Percentiles rank a stretch among this genome's conserved stretches.
These are phyloP conservation scores for Mustela lutreola DNA, from an alignment of 2,113 vertebrate species.

Conservation along the genomic window DNA sequence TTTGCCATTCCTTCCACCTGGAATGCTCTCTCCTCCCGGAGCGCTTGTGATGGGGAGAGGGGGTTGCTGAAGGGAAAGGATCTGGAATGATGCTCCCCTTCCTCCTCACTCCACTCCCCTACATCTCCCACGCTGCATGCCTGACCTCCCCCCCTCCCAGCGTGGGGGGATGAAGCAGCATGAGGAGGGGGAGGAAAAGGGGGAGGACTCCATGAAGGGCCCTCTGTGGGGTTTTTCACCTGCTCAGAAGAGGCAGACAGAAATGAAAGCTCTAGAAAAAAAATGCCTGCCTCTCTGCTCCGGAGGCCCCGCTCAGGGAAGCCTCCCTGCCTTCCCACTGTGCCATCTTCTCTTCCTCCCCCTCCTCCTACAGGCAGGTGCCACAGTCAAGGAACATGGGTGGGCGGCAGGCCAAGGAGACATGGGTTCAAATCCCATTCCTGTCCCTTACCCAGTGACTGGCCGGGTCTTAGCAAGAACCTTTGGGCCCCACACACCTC, in stretches of 20 bases:
- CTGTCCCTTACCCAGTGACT: slow-evolving; percentile 45
- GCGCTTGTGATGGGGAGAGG: slow-evolving; percentile 78
- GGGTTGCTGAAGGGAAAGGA: slow-evolving; percentile 69
- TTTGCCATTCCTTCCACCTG: slow-evolving; percentile 83
- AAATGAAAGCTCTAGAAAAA: slow-evolving; percentile 81
- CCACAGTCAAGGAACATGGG: slow-evolving; percentile 45
- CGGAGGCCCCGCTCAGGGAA: slow-evolving; percentile 44
- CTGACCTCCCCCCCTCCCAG: slow-evolving; percentile 76
- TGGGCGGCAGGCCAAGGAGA: slow-evolving; percentile 57
- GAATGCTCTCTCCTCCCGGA: slow-evolving; percentile 78
- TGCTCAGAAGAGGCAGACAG: slow-evolving; percentile 80
- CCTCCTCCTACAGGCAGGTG: slow-evolving; percentile 63
- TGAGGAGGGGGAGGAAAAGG: background rate
- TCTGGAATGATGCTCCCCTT: slow-evolving; percentile 76
- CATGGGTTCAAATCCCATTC: slow-evolving; percentile 71
- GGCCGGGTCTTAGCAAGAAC: slow-evolving; percentile 28
- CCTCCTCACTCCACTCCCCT: slow-evolving; percentile 64
- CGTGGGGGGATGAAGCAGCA: slow-evolving; percentile 59
- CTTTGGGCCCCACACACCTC: slow-evolving; percentile 27
- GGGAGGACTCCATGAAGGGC: slow-evolving; percentile 72
- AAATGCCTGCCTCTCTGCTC: slow-evolving; percentile 72
- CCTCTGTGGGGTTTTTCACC: slow-evolving; percentile 84
- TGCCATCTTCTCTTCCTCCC: slow-evolving; percentile 42
- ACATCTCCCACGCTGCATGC: slow-evolving; percentile 62
- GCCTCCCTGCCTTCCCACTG: slow-evolving; percentile 74